phyloP scores from a whole-genome alignment of 2,797 vertebrate species.

The Echiichthys vipera region DNA sequence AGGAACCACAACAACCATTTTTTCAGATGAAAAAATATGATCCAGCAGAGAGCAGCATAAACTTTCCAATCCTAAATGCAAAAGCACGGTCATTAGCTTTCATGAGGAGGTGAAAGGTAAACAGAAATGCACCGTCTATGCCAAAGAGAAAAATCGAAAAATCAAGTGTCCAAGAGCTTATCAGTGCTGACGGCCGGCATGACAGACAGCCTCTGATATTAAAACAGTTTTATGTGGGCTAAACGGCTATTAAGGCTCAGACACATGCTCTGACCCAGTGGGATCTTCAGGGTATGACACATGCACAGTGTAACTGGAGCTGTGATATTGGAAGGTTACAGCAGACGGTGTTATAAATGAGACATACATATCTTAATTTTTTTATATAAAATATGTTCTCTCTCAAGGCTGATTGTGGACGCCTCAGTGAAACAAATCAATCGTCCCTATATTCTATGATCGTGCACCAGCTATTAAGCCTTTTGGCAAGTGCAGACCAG shows the following conservation, averaged over 20 bases:
- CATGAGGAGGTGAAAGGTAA: background rate
- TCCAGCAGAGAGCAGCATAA: background rate
- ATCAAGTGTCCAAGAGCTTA: background rate
- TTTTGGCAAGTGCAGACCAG: background rate
- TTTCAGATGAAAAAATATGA: background rate
- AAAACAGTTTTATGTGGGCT: background rate
- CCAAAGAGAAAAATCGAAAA: background rate
- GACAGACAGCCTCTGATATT: background rate
- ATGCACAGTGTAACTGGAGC: background rate
- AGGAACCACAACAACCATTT: background rate
- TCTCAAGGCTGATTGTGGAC: background rate
- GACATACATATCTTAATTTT: background rate
- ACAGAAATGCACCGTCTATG: too few species aligned
- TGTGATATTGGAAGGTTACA: background rate
- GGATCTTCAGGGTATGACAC: background rate
- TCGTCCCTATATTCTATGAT: background rate
- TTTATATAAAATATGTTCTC: background rate
- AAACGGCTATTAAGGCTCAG: background rate
- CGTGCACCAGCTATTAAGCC: background rate
- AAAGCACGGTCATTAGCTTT: background rate
- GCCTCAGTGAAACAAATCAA: background rate
- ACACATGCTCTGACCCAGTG: background rate
- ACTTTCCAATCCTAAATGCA: background rate
- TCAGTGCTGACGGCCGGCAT: background rate
- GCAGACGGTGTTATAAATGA: background rate